Conservation (phyloP, 2,888 invertebrate species). For the Eristalinus sepulchralis region DNA sequence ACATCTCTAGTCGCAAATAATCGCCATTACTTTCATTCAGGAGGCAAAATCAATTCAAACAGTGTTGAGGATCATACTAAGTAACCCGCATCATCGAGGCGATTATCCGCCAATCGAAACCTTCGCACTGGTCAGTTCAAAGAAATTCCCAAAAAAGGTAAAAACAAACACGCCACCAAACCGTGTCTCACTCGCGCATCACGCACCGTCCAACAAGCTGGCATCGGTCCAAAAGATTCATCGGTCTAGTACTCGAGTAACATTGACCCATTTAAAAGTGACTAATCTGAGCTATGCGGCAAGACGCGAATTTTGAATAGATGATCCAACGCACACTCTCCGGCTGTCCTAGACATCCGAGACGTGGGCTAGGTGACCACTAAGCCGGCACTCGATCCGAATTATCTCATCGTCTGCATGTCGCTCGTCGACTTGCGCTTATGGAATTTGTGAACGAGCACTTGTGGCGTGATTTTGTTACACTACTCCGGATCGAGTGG, state of each 20-base stretch:
- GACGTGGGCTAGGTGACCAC: background rate
- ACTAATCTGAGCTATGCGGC: background rate
- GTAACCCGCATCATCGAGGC: background rate
- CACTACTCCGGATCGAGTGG: background rate
- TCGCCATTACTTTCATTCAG: background rate
- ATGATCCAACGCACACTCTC: background rate
- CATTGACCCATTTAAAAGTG: conserved; percentile 9
- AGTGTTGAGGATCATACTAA: background rate
- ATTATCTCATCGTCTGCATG: background rate
- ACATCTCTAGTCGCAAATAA: background rate
- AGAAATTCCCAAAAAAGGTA: background rate
- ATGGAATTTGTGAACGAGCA: background rate
- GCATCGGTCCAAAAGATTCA: background rate
- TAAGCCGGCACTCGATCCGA: background rate
- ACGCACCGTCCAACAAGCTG: conserved; percentile 1
- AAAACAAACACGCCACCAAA: background rate
- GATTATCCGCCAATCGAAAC: background rate
- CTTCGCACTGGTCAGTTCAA: background rate
- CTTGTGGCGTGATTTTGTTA: background rate
- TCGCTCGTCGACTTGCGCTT: background rate
- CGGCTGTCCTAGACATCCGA: background rate
- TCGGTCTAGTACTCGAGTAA: background rate
- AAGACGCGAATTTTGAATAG: background rate
- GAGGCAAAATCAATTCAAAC: background rate
- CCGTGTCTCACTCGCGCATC: background rate